Conservation (phyloP, 53 echinoderm and acorn worm species). For the Astropecten irregularis region DNA sequence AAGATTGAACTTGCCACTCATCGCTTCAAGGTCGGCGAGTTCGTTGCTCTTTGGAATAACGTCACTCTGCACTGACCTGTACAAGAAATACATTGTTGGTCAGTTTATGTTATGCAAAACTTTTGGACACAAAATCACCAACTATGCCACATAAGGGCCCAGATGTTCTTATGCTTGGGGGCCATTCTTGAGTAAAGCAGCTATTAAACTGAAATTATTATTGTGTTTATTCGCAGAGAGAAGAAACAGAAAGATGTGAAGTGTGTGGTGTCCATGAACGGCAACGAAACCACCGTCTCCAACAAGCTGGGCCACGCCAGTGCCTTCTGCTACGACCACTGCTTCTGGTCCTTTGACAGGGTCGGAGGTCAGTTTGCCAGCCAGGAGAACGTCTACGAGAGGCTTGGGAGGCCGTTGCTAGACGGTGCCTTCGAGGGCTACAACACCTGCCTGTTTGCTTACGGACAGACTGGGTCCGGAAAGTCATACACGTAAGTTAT, state of each 20-base stretch:
- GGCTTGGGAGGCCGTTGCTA: constrained; percentile 79
- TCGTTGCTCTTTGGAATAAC: no score
- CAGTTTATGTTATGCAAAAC: no score
- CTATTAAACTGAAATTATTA: no score
- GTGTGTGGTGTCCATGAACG: constrained; percentile 82
- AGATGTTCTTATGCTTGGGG: no score
- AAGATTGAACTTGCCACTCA: no score
- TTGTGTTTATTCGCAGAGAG: constrained; percentile 59
- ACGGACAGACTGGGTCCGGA: constrained; percentile 98
- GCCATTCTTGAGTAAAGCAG: no score
- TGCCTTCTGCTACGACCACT: constrained; percentile 89
- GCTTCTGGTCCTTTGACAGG: constrained; percentile 95
- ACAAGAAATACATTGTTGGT: no score
- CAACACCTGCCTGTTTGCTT: constrained; percentile 97
- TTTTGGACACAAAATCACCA: no score
- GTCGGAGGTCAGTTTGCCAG: constrained; percentile 57
- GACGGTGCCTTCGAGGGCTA: constrained; percentile 92
- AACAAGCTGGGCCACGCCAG: constrained; percentile 54
- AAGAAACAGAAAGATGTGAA: constrained; percentile 67
- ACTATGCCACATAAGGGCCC: no score
- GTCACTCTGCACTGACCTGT: no score
- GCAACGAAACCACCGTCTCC: constrained; percentile 82
- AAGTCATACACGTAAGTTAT: constrained; percentile 93
- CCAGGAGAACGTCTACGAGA: constrained; percentile 87
- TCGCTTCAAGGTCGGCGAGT: no score